phyloP scores from a whole-genome alignment of 2,888 invertebrate genomes.

The Andricus quercusramuli region DNA sequence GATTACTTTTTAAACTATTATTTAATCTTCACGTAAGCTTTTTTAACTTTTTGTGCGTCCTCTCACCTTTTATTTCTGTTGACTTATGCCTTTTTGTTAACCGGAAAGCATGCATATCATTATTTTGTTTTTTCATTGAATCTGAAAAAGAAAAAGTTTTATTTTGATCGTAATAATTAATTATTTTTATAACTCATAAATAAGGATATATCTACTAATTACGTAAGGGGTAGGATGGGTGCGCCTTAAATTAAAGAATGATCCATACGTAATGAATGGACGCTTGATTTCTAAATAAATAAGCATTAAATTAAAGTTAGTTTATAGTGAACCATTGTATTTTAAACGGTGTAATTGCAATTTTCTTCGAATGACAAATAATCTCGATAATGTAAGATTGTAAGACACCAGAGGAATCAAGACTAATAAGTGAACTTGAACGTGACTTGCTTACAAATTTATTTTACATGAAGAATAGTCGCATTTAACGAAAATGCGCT shows the following conservation, averaged over 20 bases:
- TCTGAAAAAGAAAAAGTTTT: no score
- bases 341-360: background rate
- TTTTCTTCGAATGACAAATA: background rate
- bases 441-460: constrained; percentile 24
- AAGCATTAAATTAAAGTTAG: background rate
- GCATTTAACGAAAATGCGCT: background rate
- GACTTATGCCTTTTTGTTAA: no score
- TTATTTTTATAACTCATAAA: no score
- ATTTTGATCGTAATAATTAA: no score
- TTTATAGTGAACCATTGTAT: background rate
- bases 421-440: constrained; percentile 23
- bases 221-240: background rate
- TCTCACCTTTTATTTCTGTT: no score
- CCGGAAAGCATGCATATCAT: no score
- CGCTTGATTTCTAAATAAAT: no score
- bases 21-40: background rate
- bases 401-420: background rate
- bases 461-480: background rate
- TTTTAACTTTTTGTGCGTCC: no score
- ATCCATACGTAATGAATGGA: background rate
- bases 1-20: background rate
- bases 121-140: no score
- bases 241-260: no score
- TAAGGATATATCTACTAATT: no score
- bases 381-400: background rate